Conservation (phyloP, 2,888 invertebrate species). For the Hypsopygia costalis region DNA sequence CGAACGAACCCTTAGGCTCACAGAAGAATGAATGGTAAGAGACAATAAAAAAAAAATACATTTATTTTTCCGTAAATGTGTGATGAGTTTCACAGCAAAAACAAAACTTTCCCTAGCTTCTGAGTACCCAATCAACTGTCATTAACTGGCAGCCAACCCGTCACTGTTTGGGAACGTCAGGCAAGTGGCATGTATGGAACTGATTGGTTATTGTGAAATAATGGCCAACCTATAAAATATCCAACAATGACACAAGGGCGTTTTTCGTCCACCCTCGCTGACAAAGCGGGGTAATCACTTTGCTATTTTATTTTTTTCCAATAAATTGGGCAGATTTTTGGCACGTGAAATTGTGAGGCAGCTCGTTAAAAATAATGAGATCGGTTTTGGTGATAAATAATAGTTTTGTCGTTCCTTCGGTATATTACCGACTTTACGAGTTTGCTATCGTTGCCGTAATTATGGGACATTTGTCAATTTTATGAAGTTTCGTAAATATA, state of each 20-base stretch:
- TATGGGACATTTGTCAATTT: conserved; percentile 9
- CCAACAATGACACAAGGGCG: conserved; percentile 24
- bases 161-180: conserved; percentile 48
- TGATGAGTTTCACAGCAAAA: too few relatives aligned
- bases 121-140: background rate
- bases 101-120: too few relatives aligned
- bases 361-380: conserved; percentile 76
- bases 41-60: too few relatives aligned
- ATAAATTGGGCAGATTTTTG: conserved; percentile 67
- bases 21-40: too few relatives aligned
- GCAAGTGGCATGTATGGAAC: conserved; percentile 63
- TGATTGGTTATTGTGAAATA: conserved; percentile 76
- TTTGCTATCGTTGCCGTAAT: conserved; percentile 14
- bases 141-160: conserved; percentile 2
- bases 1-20: too few relatives aligned
- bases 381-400: conserved; percentile 52
- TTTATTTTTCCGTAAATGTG: too few relatives aligned
- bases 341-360: conserved; percentile 42
- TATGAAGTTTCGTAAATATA: conserved; percentile 3
- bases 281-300: conserved; percentile 50
- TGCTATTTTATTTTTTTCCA: conserved; percentile 49
- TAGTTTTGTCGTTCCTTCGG: conserved; percentile 37
- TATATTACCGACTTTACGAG: conserved; percentile 25
- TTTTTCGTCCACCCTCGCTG: conserved; percentile 21
- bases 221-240: conserved; percentile 49